These are phyloP conservation scores for Synanthedon myopaeformis DNA, from an alignment of 2,888 invertebrate species.

Conservation along the genomic window DNA sequence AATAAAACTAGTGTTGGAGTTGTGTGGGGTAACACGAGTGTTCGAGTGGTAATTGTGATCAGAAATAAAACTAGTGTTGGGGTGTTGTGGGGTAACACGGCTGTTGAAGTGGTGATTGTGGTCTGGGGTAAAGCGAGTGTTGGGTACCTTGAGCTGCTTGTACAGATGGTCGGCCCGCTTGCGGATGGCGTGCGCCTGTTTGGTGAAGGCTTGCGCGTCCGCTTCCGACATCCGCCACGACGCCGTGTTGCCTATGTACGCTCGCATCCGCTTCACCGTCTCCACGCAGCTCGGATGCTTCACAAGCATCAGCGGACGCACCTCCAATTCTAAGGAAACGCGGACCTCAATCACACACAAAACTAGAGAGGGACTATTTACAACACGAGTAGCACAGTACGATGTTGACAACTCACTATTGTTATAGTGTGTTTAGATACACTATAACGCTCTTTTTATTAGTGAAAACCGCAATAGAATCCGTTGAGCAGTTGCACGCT, in stretches of 20 bases:
- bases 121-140: neutral
- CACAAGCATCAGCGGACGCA: constrained; percentile 81
- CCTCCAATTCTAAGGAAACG: constrained; percentile 45
- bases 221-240: constrained; percentile 76
- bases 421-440: too few relatives aligned
- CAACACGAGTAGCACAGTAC: too few relatives aligned
- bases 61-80: neutral
- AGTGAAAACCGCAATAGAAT: too few relatives aligned
- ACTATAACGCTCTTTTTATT: too few relatives aligned
- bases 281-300: constrained; percentile 85
- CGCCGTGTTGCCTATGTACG: constrained; percentile 83
- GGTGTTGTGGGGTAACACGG: neutral
- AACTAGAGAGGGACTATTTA: too few relatives aligned
- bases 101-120: neutral
- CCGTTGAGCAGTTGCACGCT: too few relatives aligned
- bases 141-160: constrained; percentile 36
- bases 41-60: neutral
- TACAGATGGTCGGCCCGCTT: constrained; percentile 73
- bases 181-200: constrained; percentile 77
- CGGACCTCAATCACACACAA: too few relatives aligned
- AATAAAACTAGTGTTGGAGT: too few relatives aligned
- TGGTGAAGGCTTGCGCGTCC: constrained; percentile 73
- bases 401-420: too few relatives aligned
- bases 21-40: neutral
- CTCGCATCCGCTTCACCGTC: constrained; percentile 79